Conservation (phyloP, 2,888 invertebrate genomes). For the Eristalinus aeneus region DNA sequence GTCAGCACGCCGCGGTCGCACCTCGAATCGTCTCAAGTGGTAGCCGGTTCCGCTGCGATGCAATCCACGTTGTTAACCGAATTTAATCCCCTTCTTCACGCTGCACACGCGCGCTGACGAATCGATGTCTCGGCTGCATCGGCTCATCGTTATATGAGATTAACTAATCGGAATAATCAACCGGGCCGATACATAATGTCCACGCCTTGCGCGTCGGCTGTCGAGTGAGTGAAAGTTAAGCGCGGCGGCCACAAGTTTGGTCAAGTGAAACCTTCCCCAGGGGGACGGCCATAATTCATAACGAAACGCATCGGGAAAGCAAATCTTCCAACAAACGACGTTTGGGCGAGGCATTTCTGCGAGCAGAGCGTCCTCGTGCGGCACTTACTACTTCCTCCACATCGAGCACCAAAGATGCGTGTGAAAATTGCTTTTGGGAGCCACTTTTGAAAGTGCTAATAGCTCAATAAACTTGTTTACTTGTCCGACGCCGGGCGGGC, state of each 20-base stretch:
- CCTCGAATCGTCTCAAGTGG: neutral
- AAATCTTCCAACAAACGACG: neutral
- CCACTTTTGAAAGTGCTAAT: slow-evolving; percentile 7
- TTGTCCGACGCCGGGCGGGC: neutral
- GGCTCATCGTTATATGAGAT: slow-evolving; percentile 35
- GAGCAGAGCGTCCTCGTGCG: neutral
- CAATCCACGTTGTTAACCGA: neutral
- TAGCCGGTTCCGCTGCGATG: neutral
- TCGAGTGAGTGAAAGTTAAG: slow-evolving; percentile 42
- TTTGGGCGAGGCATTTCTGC: neutral
- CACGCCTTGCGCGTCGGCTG: slow-evolving; percentile 26
- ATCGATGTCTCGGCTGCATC: neutral
- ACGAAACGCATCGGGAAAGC: neutral
- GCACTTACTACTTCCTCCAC: neutral
- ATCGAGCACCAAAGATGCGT: neutral
- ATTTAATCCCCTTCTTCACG: neutral
- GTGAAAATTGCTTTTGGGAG: neutral
- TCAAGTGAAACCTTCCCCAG: neutral
- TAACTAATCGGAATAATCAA: slow-evolving; percentile 62
- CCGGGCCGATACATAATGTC: slow-evolving; percentile 33
- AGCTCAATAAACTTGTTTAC: slow-evolving; percentile 16
- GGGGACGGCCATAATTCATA: neutral
- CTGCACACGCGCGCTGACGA: neutral
- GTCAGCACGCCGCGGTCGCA: neutral
- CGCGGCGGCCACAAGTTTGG: neutral